Base-by-base conservation (phyloP, 1,140 invertebrate species). In the Megathymus violae region DNA sequence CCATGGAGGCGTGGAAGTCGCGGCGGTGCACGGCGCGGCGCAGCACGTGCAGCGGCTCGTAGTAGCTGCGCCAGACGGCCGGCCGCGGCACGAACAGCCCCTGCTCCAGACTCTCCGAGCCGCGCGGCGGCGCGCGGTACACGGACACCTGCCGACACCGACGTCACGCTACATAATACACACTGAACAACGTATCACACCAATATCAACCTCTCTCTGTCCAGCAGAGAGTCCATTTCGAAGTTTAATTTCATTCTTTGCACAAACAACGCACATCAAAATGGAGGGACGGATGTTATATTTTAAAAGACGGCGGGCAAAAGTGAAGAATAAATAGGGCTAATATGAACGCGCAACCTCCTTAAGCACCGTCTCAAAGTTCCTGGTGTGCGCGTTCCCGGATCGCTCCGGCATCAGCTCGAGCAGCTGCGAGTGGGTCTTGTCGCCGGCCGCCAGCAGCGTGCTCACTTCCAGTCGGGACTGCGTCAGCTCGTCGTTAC, bases 371-470 rank as follows among this genome's bases (percentile, higher is more conserved):
- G 94, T 93, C 87, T 98, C 97, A 87, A 98, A 98, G 89, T 98
- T 97, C 74, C 96, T 94, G 43, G 95, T 97, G 80, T 97, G 96
- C 15, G 96, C 95, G 74, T 96, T 97, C 4, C 97, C 97, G 77
- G 97, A 98, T 16, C 97, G 93, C 91, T 99, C 98, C 0, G 98
- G 98, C 96, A 99, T 98, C 22, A 97, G 90, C 84, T 99, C 98
- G 90, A 98, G 95, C 13, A 99, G 91, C 82, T 99, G 97, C 70
- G 97, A 98, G 89, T 99, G 98, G 0, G 98, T 99, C 87, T 98
- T 97, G 87, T 99, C 98, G 41, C 95, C 95, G 88, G 98, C 97
- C 75, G 97, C 98, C 38, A 99, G 91, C 16, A 99, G 87, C 1
- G 97, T 97, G 9, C 98, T 95, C 93, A 99, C 98, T 93, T 99